Evolutionary conservation across 2,888 invertebrate genomes (phyloP).

Genomic region (Meandrusa payeni): DNA sequence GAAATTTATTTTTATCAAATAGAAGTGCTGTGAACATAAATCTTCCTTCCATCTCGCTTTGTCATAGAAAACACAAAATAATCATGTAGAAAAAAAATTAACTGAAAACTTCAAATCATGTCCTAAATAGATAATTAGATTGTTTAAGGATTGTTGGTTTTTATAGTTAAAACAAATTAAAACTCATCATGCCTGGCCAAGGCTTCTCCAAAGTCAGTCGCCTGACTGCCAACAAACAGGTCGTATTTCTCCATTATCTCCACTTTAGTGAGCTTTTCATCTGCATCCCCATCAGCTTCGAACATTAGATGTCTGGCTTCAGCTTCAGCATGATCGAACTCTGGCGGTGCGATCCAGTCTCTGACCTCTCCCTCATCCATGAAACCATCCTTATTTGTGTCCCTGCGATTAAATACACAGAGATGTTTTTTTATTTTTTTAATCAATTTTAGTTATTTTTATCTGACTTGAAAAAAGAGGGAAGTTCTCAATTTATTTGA

Average conservation of each 20-base stretch:
- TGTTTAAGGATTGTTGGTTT: too few relatives aligned
- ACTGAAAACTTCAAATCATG: too few relatives aligned
- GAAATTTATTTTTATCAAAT: too few relatives aligned
- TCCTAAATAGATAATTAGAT: too few relatives aligned
- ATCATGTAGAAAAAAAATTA: too few relatives aligned
- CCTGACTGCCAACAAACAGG: conserved; percentile 98
- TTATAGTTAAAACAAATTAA: conserved; percentile 74
- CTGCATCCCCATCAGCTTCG: conserved; percentile 95
- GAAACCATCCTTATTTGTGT: conserved; percentile 93
- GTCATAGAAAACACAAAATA: too few relatives aligned
- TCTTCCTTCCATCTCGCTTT: too few relatives aligned
- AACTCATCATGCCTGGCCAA: conserved; percentile 97
- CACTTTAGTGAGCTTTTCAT: conserved; percentile 92
- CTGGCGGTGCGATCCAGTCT: conserved; percentile 96
- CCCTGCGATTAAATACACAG: conserved; percentile 78
- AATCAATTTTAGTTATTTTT: too few relatives aligned
- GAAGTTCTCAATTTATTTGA: too few relatives aligned
- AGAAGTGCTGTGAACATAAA: too few relatives aligned
- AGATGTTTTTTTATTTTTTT: too few relatives aligned
- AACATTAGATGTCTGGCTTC: conserved; percentile 97
- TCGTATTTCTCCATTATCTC: conserved; percentile 98
- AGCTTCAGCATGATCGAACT: conserved; percentile 98
- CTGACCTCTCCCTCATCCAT: conserved; percentile 94
- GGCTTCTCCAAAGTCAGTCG: conserved; percentile 99
- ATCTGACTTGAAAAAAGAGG: too few relatives aligned